A percentile compares a stretch with the other conserved stretches of the same genome.
Evolutionary conservation across 2,797 vertebrate species (phyloP).

Genomic region (Manis pentadactyla): DNA sequence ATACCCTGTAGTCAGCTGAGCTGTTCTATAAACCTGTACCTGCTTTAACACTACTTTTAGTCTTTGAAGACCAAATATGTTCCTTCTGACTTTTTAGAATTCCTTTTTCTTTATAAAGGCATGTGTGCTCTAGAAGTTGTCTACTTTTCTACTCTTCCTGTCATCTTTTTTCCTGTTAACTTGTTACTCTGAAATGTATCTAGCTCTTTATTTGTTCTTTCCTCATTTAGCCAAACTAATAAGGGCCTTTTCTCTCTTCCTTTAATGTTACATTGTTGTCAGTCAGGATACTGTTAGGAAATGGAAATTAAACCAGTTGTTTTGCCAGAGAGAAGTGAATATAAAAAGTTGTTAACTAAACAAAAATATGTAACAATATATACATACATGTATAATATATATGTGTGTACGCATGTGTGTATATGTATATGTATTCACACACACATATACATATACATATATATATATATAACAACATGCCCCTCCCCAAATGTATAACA

Average conservation of each 20-base stretch:
- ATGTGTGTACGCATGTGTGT: too few species aligned
- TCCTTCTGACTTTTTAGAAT: neutral
- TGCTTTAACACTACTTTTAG: neutral
- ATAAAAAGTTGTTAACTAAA: neutral
- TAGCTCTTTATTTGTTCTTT: neutral
- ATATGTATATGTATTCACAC: too few species aligned
- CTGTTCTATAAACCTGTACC: neutral
- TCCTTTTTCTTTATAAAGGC: neutral
- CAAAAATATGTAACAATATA: too few species aligned
- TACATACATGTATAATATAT: too few species aligned
- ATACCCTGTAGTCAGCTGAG: neutral
- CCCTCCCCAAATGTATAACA: neutral
- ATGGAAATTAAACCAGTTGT: neutral
- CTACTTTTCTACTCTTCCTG: neutral
- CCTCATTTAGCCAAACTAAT: neutral
- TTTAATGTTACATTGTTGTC: neutral
- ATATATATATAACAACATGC: too few species aligned
- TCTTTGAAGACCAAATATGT: neutral
- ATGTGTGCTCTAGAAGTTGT: neutral
- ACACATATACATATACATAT: too few species aligned
- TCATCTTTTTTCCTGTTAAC: neutral
- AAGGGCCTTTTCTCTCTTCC: neutral
- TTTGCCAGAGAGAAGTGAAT: conserved; percentile 27
- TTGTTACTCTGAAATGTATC: neutral
- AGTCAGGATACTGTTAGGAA: neutral